A percentile compares a stretch with the other conserved stretches of the same genome.
Conservation (phyloP, 2,797 vertebrate genomes). For the Channa striata region DNA sequence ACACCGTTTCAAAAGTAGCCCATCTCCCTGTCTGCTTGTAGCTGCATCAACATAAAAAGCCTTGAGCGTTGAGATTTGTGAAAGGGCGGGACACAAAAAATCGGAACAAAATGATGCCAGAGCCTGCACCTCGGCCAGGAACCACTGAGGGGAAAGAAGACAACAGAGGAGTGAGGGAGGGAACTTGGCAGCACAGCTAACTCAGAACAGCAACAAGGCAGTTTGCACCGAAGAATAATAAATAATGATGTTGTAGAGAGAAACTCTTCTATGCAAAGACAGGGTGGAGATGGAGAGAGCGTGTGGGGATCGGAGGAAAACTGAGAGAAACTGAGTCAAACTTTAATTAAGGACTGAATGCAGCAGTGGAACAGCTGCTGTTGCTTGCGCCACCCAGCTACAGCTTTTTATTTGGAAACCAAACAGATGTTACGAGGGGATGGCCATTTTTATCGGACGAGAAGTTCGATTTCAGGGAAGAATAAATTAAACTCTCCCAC, state of each 20-base stretch:
- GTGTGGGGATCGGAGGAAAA: conserved; percentile 43
- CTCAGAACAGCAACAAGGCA: conserved; percentile 62
- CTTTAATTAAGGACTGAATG: conserved; percentile 73
- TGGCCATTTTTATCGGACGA: conserved; percentile 58
- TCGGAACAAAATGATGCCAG: conserved; percentile 73
- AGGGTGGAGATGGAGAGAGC: conserved; percentile 16
- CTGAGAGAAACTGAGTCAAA: conserved; percentile 66
- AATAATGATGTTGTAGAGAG: conserved; percentile 56
- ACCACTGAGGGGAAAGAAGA: conserved; percentile 58
- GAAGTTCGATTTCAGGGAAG: conserved; percentile 66
- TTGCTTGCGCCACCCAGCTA: conserved; percentile 51
- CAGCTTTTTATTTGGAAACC: conserved; percentile 60
- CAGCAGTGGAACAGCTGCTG: conserved; percentile 68
- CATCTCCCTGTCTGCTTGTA: conserved; percentile 71
- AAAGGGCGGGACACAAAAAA: conserved; percentile 73
- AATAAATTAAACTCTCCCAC: conserved; percentile 60
- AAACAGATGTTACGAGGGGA: conserved; percentile 76
- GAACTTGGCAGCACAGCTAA: conserved; percentile 69
- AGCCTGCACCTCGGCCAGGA: conserved; percentile 62
- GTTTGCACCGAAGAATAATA: conserved; percentile 61
- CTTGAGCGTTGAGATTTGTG: conserved; percentile 63
- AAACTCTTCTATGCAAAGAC: conserved; percentile 35
- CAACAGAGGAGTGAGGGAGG: conserved; percentile 69
- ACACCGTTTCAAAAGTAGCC: conserved; percentile 67
- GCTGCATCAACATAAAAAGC: conserved; percentile 74